Evolutionary conservation across 2,797 vertebrate genomes (phyloP).

Genomic region (Australoheros facetus): DNA sequence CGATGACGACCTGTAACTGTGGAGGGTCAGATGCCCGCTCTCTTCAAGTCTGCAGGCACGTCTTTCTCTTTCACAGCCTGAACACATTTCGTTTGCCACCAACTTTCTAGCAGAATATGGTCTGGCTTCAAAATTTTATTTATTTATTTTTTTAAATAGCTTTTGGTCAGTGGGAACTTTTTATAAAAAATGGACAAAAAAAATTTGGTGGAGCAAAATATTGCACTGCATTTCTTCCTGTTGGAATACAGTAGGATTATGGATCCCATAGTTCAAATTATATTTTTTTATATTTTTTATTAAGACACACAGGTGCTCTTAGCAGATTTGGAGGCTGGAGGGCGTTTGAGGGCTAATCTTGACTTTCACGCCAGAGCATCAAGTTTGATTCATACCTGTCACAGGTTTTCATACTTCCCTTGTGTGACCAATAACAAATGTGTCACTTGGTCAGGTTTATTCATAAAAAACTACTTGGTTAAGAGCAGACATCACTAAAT

Average conservation of each 20-base stretch:
- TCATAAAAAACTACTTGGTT: background rate
- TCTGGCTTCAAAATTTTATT: background rate
- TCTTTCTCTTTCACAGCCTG: background rate
- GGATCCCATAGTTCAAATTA: no score
- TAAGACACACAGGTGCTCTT: no score
- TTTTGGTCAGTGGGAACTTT: background rate
- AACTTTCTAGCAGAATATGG: background rate
- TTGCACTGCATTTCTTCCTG: no score
- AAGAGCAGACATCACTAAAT: background rate
- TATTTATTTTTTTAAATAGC: background rate
- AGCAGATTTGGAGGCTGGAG: background rate
- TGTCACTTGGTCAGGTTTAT: background rate
- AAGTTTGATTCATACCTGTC: background rate
- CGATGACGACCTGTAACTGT: background rate
- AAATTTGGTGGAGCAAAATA: no score
- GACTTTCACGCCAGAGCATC: background rate
- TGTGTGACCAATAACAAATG: background rate
- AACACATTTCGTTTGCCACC: background rate
- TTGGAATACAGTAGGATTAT: no score
- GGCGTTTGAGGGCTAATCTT: rapidly evolving
- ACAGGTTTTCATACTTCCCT: no score
- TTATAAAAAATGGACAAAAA: background rate
- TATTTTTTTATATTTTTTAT: no score
- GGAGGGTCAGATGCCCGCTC: background rate
- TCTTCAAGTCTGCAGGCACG: background rate